Base-by-base conservation (phyloP, 2,113 vertebrate genomes). In the Bostrychus sinensis region DNA sequence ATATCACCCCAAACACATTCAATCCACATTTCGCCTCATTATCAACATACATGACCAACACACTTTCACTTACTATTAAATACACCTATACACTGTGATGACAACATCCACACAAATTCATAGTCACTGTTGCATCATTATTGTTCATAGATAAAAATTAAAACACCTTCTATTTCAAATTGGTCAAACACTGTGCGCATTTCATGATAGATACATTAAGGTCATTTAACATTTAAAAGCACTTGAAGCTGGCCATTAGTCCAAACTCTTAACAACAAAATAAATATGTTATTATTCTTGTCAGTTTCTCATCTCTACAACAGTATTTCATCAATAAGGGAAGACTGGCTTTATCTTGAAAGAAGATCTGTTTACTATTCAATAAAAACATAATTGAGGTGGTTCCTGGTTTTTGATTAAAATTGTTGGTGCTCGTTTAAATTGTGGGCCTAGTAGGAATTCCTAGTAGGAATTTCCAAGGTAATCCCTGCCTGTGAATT, bases 61-160 rank as follows among this genome's bases (percentile, higher is more conserved):
- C n/a, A 8, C 41, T 36, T 48, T 54, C 61, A 56, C 63, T 34
- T 56, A 48, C 32, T 32, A 41, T 41, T 20, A n/a, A 65, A 37
- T 36, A 51, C 25, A 28, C 25, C 7, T 62, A 13, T 41, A 32
- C 60, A 41, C 30, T 61, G n/a, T 63, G 58, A 42, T n/a, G 17
- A 76, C 39, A 22, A 65, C 54, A 75, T 38, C 60, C 76, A 48
- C 60, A 71, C 74, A 45, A 13, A 70, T 14, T 17, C 55, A 46
- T 38, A 26, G 48, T 54, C 32, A 51, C 41, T 59, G 65, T 71
- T 42, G 42, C 39, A 55, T n/a, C 55, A 23, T 66, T 65, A 57
- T 45, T 55, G 58, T 69, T 80, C 4, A 70, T 56, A 57, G 48
- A 66, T 62, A 25, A 80, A 79, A 81, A 86, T 77, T 61, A 75